Evolutionary conservation across 2,888 invertebrate genomes (phyloP), one percentile per base, ranked within the genome.

Genomic region (Drosophila limbata): DNA sequence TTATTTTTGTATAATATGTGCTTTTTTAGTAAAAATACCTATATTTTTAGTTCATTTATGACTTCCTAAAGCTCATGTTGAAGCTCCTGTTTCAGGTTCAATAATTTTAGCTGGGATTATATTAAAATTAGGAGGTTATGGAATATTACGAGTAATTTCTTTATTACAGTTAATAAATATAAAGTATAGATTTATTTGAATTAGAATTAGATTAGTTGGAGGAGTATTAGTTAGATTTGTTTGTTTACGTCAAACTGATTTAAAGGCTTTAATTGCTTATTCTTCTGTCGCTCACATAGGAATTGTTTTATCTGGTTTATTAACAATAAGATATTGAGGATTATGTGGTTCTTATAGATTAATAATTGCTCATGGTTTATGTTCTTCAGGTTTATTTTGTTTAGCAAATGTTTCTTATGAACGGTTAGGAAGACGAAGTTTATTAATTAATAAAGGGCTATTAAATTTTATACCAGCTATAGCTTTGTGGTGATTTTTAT

Each of bases 101-200:
- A 96, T 96, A 93, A 94, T 96, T 94, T 94, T 96, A 92, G 96
- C 95, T 0, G 95, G 95, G 0, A 93, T 96, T 92, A 94, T 96
- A 88, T 93, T 96, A 92, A 96, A 96, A 90, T 93, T 96, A 93
- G 96, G 96, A 0, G 95, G 95, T 0, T 96, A 95, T 93, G 95
- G 95, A 0, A 80, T 96, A 85, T 91, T 95, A 67, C 95, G 95
- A 0, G 77, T 94, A 82, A 90, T 94, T 90, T 77, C 88, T 78
- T 87, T 94, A 92, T 92, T 94, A 86, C 91, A 93, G 57, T 83
- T 90, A 78, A 85, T 94, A 90, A 92, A 92, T 63, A 75, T 93
- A 80, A 93, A 93, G 77, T 93, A 93, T 90, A 94, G 93, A 93
- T 92, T 92, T 93, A 87, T 94, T 90, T 94, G 94, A 90, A 88